phyloP scores from a whole-genome alignment of 2,797 vertebrate genomes.

The Cuniculus paca region DNA sequence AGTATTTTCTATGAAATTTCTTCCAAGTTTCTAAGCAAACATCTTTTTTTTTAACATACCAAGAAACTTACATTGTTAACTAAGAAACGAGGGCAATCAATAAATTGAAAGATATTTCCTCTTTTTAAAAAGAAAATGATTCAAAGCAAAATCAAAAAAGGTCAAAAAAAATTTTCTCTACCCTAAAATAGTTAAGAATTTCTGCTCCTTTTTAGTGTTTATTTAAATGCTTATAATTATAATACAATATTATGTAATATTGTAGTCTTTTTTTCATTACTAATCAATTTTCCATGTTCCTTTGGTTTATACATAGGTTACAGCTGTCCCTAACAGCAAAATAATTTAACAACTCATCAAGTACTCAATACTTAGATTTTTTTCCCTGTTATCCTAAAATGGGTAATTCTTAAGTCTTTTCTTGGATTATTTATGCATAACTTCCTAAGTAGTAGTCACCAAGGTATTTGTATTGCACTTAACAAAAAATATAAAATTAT shows the following conservation, averaged over 20 bases:
- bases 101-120: slow-evolving; percentile 24
- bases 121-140: slow-evolving; percentile 39
- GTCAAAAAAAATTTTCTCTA: not conserved
- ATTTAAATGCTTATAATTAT: slow-evolving; percentile 51
- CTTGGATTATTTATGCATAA: slow-evolving; percentile 24
- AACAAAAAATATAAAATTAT: slow-evolving; percentile 43
- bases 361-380: not conserved
- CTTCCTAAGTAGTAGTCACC: not conserved
- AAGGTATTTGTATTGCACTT: not conserved
- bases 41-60: not conserved
- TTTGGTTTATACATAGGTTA: not conserved
- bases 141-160: slow-evolving; percentile 36
- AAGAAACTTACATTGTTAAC: not conserved
- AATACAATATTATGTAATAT: slow-evolving; percentile 13
- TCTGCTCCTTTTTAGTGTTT: slow-evolving; percentile 42
- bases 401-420: slow-evolving; percentile 6
- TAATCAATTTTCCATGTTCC: slow-evolving; percentile 24
- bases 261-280: not conserved
- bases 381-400: not conserved
- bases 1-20: slow-evolving; percentile 31
- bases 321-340: not conserved
- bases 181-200: slow-evolving; percentile 17
- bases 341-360: slow-evolving; percentile 39
- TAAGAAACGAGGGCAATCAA: not conserved
- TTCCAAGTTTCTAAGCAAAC: slow-evolving; percentile 14